phyloP scores from a whole-genome alignment of 2,888 invertebrate genomes.

The Microdon myrmicae region DNA sequence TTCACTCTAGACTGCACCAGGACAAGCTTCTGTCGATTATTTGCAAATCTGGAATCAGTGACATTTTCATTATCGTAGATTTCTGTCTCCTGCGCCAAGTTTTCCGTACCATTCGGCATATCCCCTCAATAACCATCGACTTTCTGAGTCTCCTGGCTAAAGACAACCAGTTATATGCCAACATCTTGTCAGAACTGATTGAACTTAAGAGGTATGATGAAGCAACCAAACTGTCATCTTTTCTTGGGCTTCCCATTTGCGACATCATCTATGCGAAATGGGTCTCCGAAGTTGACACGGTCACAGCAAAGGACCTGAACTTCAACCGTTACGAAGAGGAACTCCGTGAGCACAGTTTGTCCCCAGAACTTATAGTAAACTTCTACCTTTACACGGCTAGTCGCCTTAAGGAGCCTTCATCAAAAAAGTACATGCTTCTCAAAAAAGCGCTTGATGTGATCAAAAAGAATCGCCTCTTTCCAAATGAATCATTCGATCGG shows the following conservation, averaged over 20 bases:
- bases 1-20: slow-evolving; percentile 74
- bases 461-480: slow-evolving; percentile 63
- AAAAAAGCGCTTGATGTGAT: slow-evolving; percentile 63
- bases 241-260: slow-evolving; percentile 66
- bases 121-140: slow-evolving; percentile 56
- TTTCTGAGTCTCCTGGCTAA: slow-evolving; percentile 58
- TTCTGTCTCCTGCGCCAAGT: slow-evolving; percentile 68
- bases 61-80: slow-evolving; percentile 68
- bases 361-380: slow-evolving; percentile 72
- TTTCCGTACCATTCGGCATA: slow-evolving; percentile 69
- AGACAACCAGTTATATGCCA: slow-evolving; percentile 66
- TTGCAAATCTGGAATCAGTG: slow-evolving; percentile 70
- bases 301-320: slow-evolving; percentile 66
- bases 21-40: slow-evolving; percentile 73
- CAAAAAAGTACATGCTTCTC: slow-evolving; percentile 66
- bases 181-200: slow-evolving; percentile 67
- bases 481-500: slow-evolving; percentile 65
- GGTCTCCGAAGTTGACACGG: slow-evolving; percentile 67
- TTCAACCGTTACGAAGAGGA: slow-evolving; percentile 73
- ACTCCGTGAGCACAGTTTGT: slow-evolving; percentile 72
- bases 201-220: slow-evolving; percentile 67
- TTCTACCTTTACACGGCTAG: slow-evolving; percentile 72
- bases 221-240: slow-evolving; percentile 69
- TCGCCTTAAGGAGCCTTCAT: slow-evolving; percentile 64
- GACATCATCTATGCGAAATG: slow-evolving; percentile 69